Conservation (phyloP, 2,797 vertebrate genomes). For the Heliangelus exortis region DNA sequence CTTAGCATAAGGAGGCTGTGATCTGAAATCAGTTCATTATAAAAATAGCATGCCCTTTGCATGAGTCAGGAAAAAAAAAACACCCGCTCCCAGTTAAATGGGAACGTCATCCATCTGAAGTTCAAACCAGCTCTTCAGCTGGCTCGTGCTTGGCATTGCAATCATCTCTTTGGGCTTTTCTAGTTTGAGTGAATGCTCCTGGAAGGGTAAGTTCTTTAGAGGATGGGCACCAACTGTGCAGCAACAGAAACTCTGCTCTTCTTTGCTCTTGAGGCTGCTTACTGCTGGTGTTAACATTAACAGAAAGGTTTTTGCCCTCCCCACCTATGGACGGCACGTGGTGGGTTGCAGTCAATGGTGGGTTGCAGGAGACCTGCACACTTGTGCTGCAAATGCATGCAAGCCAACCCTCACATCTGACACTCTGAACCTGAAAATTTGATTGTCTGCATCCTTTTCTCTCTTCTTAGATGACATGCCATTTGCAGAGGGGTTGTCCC, state of each 20-base stretch:
- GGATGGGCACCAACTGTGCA: background rate
- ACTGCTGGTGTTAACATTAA: fast-evolving
- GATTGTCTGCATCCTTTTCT: background rate
- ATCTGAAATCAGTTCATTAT: conserved; percentile 18
- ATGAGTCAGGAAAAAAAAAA: background rate
- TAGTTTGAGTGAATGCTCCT: background rate
- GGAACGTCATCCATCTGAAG: conserved; percentile 14
- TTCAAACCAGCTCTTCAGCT: background rate
- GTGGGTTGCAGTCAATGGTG: fast-evolving
- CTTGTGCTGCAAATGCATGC: fast-evolving
- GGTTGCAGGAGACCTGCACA: background rate
- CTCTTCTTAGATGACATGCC: background rate
- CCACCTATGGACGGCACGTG: fast-evolving
- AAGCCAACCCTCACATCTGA: background rate
- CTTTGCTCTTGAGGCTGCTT: background rate
- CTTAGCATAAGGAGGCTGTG: conserved; percentile 13
- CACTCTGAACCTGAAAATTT: background rate
- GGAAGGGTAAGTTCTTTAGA: background rate
- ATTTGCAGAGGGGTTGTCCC: background rate
- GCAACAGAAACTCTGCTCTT: background rate
- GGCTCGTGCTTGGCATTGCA: background rate
- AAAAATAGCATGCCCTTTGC: conserved; percentile 55
- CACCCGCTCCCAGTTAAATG: conserved; percentile 30
- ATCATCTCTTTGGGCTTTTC: background rate
- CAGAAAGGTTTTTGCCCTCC: background rate